Conservation (phyloP, 2,888 invertebrate genomes). For the Phaedon cochleariae region DNA sequence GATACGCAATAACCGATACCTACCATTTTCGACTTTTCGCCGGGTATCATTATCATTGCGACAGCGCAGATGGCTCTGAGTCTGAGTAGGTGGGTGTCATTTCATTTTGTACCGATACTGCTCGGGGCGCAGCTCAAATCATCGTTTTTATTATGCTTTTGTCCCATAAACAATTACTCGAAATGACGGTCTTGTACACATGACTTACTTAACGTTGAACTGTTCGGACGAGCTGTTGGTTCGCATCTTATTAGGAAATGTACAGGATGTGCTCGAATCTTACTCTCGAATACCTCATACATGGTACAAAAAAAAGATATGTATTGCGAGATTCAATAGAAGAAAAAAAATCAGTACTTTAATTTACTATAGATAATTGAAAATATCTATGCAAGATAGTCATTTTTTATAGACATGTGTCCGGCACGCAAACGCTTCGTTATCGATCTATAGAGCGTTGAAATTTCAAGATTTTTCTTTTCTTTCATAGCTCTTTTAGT, state of each 20-base stretch:
- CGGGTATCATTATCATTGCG: slow-evolving; percentile 15
- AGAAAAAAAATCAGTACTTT: too few relatives aligned
- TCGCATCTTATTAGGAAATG: not conserved
- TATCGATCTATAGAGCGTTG: too few relatives aligned
- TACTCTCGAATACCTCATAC: too few relatives aligned
- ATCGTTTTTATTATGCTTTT: slow-evolving; percentile 14
- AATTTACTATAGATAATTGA: too few relatives aligned
- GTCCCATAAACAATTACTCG: slow-evolving; percentile 36
- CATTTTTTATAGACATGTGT: too few relatives aligned
- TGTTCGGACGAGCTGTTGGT: not conserved
- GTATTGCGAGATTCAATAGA: too few relatives aligned
- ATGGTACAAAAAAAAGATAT: too few relatives aligned
- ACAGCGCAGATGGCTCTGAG: slow-evolving; percentile 31
- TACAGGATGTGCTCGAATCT: not conserved
- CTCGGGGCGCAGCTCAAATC: slow-evolving; percentile 27
- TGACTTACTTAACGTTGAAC: slow-evolving; percentile 5
- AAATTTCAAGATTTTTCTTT: too few relatives aligned
- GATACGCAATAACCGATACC: slow-evolving; percentile 10
- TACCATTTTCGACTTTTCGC: slow-evolving; percentile 16
- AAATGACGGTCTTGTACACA: slow-evolving; percentile 3
- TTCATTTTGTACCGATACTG: slow-evolving; percentile 28
- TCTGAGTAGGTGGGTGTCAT: slow-evolving; percentile 40
- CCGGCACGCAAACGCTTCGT: too few relatives aligned
- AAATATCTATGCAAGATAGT: too few relatives aligned
- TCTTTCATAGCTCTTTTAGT: too few relatives aligned